Conservation (phyloP, 2,888 invertebrate genomes). For the Xiphydria camelus region DNA sequence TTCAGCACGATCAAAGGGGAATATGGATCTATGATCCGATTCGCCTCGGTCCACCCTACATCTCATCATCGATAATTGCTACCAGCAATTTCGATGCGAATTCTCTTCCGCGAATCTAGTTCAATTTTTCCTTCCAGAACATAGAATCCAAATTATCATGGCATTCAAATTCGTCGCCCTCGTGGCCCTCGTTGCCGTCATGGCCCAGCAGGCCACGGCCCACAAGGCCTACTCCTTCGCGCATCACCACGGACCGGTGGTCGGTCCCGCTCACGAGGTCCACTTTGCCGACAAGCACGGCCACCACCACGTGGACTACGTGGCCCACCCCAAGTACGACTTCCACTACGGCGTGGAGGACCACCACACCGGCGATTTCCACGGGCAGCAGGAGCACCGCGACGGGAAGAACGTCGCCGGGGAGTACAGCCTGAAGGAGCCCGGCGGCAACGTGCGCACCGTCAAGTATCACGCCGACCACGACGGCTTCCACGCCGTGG, state of each 20-base stretch:
- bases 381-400: slow-evolving; percentile 13
- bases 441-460: slow-evolving; percentile 15
- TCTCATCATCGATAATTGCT: no score
- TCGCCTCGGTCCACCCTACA: no score
- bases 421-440: slow-evolving; percentile 13
- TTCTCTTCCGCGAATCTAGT: neutral
- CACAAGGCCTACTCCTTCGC: slow-evolving; percentile 13
- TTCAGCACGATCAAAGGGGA: slow-evolving; percentile 1
- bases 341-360: slow-evolving; percentile 13
- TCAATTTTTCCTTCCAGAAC: neutral
- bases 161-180: slow-evolving; percentile 9
- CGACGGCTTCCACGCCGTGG: slow-evolving; percentile 11
- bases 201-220: slow-evolving; percentile 5
- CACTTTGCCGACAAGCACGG: slow-evolving; percentile 13
- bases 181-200: slow-evolving; percentile 3
- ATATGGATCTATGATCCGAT: neutral
- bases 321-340: slow-evolving; percentile 13
- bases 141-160: slow-evolving; percentile 11
- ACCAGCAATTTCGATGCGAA: no score
- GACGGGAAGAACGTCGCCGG: slow-evolving; percentile 16
- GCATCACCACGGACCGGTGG: slow-evolving; percentile 13
- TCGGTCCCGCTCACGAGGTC: slow-evolving; percentile 11
- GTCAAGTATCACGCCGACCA: slow-evolving; percentile 15
- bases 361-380: slow-evolving; percentile 15
- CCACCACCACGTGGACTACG: slow-evolving; percentile 12